Base-by-base conservation (phyloP, 2,888 invertebrate species). In the Plusia festucae region DNA sequence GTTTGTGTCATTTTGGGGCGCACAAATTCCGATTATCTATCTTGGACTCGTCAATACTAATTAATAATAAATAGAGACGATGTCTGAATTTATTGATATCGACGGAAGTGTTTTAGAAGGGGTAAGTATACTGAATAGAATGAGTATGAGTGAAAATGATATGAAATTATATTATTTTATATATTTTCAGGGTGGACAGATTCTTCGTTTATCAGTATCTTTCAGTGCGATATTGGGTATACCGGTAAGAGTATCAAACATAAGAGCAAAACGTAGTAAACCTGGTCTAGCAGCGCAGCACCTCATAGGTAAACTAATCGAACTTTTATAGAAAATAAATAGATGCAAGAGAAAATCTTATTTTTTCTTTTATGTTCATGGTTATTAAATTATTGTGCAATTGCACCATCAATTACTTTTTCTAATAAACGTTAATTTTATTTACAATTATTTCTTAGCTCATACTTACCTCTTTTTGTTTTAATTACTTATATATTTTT, bases 201-300 rank as follows among this genome's bases (percentile, higher is more conserved):
- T 99, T 69, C 93, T 99, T 27, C 96, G 99, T 65, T 97, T 97
- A 86, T 96, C 98, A 0, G 92, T 98, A 24, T 96, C 97, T 9
- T 90, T 99, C 27, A 98, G 98, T 87, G 97, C 97, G 66, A 94
- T 99, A 56, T 93, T 97, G 60, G 93, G 96, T 46, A 96, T 96
- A 60, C 97, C 98, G 0, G 95, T 99, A 32, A 95, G 95, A 73
- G 96, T 99, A 5, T 91, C 87, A 11, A 98, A 98, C 71, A 99
- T 99, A 78, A 95, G 99, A 83, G 97, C 97, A 4, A 97, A 97
- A 0, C 96, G 99, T 44, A 96, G 96, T 22, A 98, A 97, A 82
- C 98, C 98, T 6, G 99, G 99, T 0, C 93, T 99, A 32, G 97
- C 97, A 60, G 96, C 97, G 54, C 98, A 98, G 86, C 98, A 98